Percentiles rank a stretch among this genome's conserved stretches.
phyloP scores from a whole-genome alignment of 2,113 vertebrate species.

The Lontra canadensis region DNA sequence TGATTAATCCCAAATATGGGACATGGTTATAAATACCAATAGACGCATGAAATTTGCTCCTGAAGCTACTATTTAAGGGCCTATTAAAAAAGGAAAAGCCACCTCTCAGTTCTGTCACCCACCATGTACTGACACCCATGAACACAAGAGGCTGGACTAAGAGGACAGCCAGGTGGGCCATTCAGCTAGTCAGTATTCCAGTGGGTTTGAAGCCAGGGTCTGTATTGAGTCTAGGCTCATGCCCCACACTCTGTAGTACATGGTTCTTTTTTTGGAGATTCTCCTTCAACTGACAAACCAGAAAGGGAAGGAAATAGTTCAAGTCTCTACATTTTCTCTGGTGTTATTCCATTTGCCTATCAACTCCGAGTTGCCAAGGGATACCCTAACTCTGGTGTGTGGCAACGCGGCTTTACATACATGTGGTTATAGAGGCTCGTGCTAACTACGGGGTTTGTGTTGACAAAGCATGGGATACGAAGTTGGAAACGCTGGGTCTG shows the following conservation, averaged over 20 bases:
- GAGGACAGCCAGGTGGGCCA: neutral
- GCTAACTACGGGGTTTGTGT: neutral
- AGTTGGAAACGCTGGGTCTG: neutral
- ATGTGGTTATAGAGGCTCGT: neutral
- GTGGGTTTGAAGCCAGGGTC: neutral
- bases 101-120: neutral
- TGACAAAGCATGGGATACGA: neutral
- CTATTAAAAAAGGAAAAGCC: neutral
- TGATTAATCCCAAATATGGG: conserved; percentile 30
- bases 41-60: neutral
- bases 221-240: neutral
- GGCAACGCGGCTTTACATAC: neutral
- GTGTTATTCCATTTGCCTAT: neutral
- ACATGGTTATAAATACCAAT: neutral
- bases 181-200: neutral
- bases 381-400: neutral
- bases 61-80: neutral
- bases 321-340: neutral
- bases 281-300: neutral
- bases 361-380: neutral
- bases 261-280: neutral
- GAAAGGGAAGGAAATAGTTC: neutral
- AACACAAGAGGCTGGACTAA: neutral
- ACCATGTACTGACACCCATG: neutral
- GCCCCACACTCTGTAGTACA: neutral